These are phyloP conservation scores for Scrobipalpa costella DNA, from an alignment of 2,888 invertebrate species.

Conservation along the genomic window DNA sequence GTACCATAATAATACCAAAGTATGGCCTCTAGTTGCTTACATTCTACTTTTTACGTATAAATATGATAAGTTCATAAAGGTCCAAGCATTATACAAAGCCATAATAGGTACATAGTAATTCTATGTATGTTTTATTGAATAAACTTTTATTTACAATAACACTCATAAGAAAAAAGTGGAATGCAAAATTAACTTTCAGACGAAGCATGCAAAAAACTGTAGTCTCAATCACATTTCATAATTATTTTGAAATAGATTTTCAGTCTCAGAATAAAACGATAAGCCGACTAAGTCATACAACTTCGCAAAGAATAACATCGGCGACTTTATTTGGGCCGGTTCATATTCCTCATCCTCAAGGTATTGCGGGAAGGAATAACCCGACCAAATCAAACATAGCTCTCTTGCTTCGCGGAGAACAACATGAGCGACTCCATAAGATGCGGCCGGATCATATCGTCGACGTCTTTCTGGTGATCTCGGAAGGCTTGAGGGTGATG, in stretches of 20 bases:
- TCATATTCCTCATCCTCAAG: neutral
- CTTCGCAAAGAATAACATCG: neutral
- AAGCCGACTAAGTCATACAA: neutral
- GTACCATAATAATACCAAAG: conserved; percentile 11
- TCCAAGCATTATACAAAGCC: conserved; percentile 37
- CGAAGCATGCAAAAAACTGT: conserved; percentile 30
- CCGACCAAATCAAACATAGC: conserved; percentile 82
- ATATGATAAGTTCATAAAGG: conserved; percentile 37
- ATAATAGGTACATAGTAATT: neutral
- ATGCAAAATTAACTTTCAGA: conserved; percentile 42
- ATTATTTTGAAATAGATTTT: neutral
- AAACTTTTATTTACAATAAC: conserved; percentile 48
- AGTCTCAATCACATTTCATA: neutral
- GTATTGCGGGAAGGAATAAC: neutral
- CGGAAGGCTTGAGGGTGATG: conserved; percentile 66
- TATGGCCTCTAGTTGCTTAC: conserved; percentile 14
- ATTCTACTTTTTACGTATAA: conserved; percentile 29
- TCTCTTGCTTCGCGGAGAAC: conserved; percentile 90
- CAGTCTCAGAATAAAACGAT: neutral
- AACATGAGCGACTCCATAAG: conserved; percentile 89
- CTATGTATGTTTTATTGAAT: conserved; percentile 31
- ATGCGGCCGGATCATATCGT: conserved; percentile 87
- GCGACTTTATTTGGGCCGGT: neutral
- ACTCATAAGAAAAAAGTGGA: conserved; percentile 43
- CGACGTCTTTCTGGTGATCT: conserved; percentile 80